phyloP scores from a whole-genome alignment of 1,140 invertebrate species.

The Coenobita brevimanus region DNA sequence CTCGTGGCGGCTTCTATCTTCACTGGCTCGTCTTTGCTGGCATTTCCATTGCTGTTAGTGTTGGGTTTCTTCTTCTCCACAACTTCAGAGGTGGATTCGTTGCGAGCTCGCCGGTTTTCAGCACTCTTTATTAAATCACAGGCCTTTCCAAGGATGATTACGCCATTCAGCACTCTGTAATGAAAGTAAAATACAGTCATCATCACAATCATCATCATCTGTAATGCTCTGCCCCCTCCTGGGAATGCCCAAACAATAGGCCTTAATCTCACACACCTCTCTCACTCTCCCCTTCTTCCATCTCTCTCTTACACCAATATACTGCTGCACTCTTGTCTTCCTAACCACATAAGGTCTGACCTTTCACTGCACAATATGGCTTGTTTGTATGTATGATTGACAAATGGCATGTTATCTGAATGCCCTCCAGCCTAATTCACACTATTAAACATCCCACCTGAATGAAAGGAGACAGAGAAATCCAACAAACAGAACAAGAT shows the following conservation, averaged over 20 bases:
- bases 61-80: conserved; percentile 30
- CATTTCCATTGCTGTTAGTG: neutral
- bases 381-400: too few species aligned
- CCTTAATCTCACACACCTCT: too few species aligned
- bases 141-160: conserved; percentile 90
- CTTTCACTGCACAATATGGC: too few species aligned
- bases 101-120: conserved; percentile 37
- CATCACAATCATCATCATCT: neutral
- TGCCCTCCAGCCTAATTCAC: too few species aligned
- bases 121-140: conserved; percentile 83
- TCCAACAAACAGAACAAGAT: conserved; percentile 82
- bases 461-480: conserved; percentile 88
- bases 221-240: too few species aligned
- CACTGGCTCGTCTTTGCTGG: conserved; percentile 31
- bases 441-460: conserved; percentile 42
- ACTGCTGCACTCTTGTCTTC: too few species aligned
- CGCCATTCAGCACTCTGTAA: conserved; percentile 85
- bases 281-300: too few species aligned
- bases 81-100: conserved; percentile 20
- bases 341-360: too few species aligned
- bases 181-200: neutral
- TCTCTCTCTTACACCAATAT: too few species aligned
- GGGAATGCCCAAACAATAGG: too few species aligned
- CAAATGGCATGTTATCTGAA: neutral
- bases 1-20: conserved; percentile 48